Percentiles rank a stretch among this genome's conserved stretches.
Evolutionary conservation across 2,113 vertebrate species (phyloP).

Genomic region (Pithys albifrons): DNA sequence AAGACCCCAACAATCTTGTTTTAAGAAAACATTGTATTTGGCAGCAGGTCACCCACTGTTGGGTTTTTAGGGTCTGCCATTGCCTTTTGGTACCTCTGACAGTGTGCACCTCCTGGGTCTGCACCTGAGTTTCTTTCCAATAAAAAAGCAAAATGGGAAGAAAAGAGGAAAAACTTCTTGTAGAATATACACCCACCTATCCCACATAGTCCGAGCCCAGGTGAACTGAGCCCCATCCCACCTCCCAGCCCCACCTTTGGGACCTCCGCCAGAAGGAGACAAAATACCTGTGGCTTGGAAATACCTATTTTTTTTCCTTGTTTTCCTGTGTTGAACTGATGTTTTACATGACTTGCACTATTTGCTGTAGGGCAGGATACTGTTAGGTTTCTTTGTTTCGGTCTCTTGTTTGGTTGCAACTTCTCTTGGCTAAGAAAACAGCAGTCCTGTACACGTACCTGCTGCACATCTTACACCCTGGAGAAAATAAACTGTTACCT

Average conservation of each 20-base stretch:
- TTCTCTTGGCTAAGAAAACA: conserved; percentile 9
- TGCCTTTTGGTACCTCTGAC: background rate
- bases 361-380: conserved; percentile 48
- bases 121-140: background rate
- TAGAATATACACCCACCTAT: background rate
- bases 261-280: background rate
- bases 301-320: background rate
- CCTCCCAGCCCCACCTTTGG: background rate
- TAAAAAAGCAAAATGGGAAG: background rate
- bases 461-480: conserved; percentile 61
- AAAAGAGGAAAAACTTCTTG: background rate
- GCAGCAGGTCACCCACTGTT: background rate
- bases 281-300: conserved; percentile 56
- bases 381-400: conserved; percentile 17
- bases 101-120: background rate
- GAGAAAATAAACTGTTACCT: conserved; percentile 66
- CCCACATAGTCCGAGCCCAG: fast-evolving
- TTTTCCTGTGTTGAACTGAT: conserved; percentile 39
- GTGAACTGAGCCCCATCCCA: background rate
- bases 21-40: background rate
- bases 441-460: conserved; percentile 38
- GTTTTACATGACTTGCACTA: conserved; percentile 66
- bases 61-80: background rate
- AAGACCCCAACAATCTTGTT: fast-evolving
- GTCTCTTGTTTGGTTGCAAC: conserved; percentile 22